Evolutionary conservation across 2,113 vertebrate species (phyloP).

Genomic region (Alaudala cheleensis): DNA sequence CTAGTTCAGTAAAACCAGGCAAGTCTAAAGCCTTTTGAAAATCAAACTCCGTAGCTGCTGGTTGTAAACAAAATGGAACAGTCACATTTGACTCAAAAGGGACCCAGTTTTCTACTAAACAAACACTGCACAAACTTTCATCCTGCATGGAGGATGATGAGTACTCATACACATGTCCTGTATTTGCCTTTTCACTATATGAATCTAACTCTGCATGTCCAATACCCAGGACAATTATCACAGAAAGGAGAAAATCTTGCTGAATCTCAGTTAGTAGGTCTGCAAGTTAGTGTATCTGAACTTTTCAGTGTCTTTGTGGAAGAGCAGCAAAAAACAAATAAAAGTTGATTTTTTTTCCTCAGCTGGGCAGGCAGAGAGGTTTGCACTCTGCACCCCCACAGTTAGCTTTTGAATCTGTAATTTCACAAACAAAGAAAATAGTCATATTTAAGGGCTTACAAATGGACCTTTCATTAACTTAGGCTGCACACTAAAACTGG

Average conservation of each 20-base stretch:
- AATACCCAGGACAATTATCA: not conserved
- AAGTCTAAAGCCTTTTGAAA: not conserved
- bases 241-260: not conserved
- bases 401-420: not conserved
- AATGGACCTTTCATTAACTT: constrained; percentile 1
- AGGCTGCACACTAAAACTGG: not conserved
- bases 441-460: not conserved
- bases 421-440: not conserved
- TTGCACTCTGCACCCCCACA: not conserved
- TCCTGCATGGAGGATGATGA: not conserved
- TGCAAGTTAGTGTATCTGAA: not conserved
- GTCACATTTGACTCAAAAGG: not conserved
- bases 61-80: not conserved
- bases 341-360: not conserved
- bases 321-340: not conserved
- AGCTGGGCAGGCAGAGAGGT: not conserved
- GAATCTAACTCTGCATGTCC: not conserved
- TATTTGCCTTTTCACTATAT: not conserved
- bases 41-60: not conserved
- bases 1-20: not conserved
- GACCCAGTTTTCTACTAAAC: not conserved
- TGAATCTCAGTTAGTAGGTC: not conserved
- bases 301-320: not conserved
- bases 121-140: not conserved
- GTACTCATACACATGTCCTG: not conserved